phyloP scores from a whole-genome alignment of 92 coral and sea anemone species.

The Porites lobata region DNA sequence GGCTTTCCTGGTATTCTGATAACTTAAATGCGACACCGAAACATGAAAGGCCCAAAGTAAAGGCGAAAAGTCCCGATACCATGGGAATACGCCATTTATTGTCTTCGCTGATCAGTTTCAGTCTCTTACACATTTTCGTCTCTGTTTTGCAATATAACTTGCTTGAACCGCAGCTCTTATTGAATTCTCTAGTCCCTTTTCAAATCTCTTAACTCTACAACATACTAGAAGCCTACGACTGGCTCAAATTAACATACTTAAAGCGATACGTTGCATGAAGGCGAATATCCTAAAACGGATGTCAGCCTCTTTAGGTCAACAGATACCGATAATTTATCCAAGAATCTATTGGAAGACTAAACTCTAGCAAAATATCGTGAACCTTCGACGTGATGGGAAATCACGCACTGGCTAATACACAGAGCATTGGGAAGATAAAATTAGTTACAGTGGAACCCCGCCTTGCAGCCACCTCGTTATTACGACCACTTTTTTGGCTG shows the following conservation, averaged over 20 bases:
- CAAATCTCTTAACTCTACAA: not conserved
- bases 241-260: not conserved
- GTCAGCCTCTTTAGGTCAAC: constrained; percentile 2
- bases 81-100: constrained; percentile 35
- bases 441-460: too few species aligned
- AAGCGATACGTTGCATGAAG: not conserved
- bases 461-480: too few species aligned
- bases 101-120: constrained; percentile 2
- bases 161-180: not conserved
- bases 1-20: constrained; percentile 64
- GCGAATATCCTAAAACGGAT: constrained; percentile 2
- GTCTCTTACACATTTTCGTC: constrained; percentile 4
- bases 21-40: constrained; percentile 74
- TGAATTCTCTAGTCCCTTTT: not conserved
- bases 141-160: too few species aligned
- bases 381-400: too few species aligned
- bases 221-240: not conserved
- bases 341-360: not conserved
- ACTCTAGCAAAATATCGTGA: not conserved
- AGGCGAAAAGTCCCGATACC: constrained; percentile 31
- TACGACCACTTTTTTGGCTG: too few species aligned
- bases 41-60: constrained; percentile 56
- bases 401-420: too few species aligned
- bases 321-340: not conserved
- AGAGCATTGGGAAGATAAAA: too few species aligned